Evolutionary conservation across 2,888 invertebrate genomes (phyloP).

Genomic region (Operophtera brumata): DNA sequence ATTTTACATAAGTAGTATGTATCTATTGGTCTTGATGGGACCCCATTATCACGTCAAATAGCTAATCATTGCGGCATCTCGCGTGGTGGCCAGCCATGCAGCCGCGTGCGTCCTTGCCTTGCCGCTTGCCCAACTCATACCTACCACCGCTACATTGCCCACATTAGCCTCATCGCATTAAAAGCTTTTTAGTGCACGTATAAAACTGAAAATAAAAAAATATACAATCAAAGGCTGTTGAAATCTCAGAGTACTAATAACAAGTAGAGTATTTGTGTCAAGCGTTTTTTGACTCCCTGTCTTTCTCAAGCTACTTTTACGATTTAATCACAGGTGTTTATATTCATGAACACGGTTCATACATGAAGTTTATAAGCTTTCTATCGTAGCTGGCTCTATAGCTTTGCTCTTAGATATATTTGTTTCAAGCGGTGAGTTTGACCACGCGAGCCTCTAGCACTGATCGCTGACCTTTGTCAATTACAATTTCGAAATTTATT

Average conservation of each 20-base stretch:
- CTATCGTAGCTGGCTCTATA: neutral
- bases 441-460: constrained; percentile 40
- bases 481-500: constrained; percentile 59
- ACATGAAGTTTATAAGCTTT: neutral
- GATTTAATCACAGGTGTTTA: too few species aligned
- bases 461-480: constrained; percentile 59
- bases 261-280: constrained; percentile 8
- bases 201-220: constrained; percentile 57
- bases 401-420: constrained; percentile 6
- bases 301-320: neutral
- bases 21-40: neutral
- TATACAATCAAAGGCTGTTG: constrained; percentile 60
- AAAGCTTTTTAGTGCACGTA: constrained; percentile 61
- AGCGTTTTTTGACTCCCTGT: neutral
- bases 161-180: constrained; percentile 53
- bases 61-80: constrained; percentile 43
- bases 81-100: constrained; percentile 27
- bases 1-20: too few species aligned
- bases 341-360: neutral
- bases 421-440: constrained; percentile 22
- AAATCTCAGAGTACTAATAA: constrained; percentile 38
- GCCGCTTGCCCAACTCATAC: constrained; percentile 65
- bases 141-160: constrained; percentile 1
- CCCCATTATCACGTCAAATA: constrained; percentile 15
- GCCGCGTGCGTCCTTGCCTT: constrained; percentile 70